These are phyloP conservation scores for Marasmarcha lunaedactyla DNA, from an alignment of 2,888 invertebrate genomes.

Conservation along the genomic window DNA sequence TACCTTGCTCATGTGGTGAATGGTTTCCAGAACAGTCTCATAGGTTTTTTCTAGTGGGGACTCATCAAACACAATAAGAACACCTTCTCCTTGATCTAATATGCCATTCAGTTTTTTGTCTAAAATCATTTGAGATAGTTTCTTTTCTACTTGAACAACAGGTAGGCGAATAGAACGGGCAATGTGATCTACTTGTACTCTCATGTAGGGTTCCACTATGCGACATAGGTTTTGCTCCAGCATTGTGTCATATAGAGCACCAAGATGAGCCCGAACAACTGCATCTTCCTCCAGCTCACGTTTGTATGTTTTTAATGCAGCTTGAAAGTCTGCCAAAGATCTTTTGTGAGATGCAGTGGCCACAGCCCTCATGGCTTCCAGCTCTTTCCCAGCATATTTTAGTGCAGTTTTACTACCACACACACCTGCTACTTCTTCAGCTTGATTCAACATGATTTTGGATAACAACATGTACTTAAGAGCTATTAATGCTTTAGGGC, in stretches of 20 bases:
- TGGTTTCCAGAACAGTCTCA: conserved; percentile 95
- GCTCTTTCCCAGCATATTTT: conserved; percentile 94
- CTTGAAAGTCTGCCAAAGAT: conserved; percentile 96
- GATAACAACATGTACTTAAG: conserved; percentile 99
- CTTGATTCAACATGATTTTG: conserved; percentile 97
- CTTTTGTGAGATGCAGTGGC: conserved; percentile 96
- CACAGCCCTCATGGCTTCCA: conserved; percentile 98
- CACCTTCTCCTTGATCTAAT: conserved; percentile 98
- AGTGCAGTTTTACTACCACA: conserved; percentile 97
- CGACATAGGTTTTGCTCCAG: conserved; percentile 98
- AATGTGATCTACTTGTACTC: conserved; percentile 94
- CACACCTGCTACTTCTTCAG: conserved; percentile 95
- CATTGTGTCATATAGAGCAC: conserved; percentile 97
- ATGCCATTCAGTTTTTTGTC: conserved; percentile 98
- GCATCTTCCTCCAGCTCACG: conserved; percentile 94
- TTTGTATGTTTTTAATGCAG: conserved; percentile 87
- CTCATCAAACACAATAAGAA: conserved; percentile 97
- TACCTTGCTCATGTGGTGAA: conserved; percentile 99
- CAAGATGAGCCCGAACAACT: conserved; percentile 96
- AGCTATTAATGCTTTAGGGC: conserved; percentile 91
- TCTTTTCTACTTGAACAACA: conserved; percentile 94
- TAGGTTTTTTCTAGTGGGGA: conserved; percentile 96
- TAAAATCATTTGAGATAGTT: conserved; percentile 99
- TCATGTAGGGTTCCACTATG: conserved; percentile 98
- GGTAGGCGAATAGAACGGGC: conserved; percentile 92